Evolutionary conservation across 2,113 vertebrate species (phyloP).

Genomic region (Sclerurus mexicanus): DNA sequence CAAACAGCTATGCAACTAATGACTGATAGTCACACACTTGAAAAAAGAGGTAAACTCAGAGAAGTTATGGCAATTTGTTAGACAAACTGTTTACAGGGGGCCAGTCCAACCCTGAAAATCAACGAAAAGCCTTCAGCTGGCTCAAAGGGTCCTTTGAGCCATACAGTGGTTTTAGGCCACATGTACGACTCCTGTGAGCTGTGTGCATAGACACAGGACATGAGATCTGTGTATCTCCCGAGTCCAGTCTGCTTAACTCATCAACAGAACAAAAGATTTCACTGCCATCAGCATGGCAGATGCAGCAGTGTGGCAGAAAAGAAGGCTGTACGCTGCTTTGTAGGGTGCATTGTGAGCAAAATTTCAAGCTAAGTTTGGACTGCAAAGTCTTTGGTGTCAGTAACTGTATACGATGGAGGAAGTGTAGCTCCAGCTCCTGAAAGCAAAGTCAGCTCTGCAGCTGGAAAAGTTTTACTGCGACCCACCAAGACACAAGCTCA

Average conservation of each 20-base stretch:
- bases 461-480: not conserved
- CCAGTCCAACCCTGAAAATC: not conserved
- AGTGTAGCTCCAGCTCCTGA: not conserved
- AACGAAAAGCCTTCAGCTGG: not conserved
- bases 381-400: not conserved
- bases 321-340: not conserved
- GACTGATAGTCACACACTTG: not conserved
- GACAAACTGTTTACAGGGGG: not conserved
- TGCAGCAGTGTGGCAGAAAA: not conserved
- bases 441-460: not conserved
- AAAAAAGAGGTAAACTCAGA: not conserved
- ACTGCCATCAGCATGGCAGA: slow-evolving; percentile 54
- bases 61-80: not conserved
- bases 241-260: not conserved
- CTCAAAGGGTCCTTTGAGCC: not conserved
- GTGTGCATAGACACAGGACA: not conserved
- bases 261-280: not conserved
- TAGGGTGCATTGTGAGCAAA: not conserved
- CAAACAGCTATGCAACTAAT: not conserved
- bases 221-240: not conserved
- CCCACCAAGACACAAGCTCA: not conserved
- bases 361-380: not conserved
- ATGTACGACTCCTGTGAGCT: not conserved
- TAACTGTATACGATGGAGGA: not conserved
- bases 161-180: not conserved